Evolutionary conservation across 2,888 invertebrate species (phyloP), one percentile per base, ranked within the genome.

Genomic region (Strigamia maritima): DNA sequence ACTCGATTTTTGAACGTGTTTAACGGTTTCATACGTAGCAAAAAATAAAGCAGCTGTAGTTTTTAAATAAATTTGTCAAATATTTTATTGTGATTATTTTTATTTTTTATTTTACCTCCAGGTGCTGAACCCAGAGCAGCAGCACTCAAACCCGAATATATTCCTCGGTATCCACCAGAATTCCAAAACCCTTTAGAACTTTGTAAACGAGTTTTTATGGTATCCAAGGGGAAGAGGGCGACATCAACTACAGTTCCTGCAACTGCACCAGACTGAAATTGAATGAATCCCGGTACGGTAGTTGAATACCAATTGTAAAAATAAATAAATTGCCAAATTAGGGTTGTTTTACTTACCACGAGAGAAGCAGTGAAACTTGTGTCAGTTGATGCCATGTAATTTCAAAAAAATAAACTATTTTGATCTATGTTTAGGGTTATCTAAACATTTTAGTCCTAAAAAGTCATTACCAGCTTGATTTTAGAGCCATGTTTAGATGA

Each of bases 141-240:
- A 0, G 94, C 92, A 0, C 90, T 90, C 78, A 96, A 86, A 0
- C 95, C 95, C 83, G 91, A 90, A 84, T 95, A 95, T 80, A 95
- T 89, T 16, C 91, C 90, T 16, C 87, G 89, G 85, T 98, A 95
- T 7, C 97, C 97, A 0, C 97, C 97, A 28, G 96, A 90, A 82
- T 91, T 91, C 83, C 89, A 88, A 86, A 98, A 97, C 7, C 98
- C 98, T 83, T 91, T 88, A 81, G 91, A 89, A 83, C 95, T 93
- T 86, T 99, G 98, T 22, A 98, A 87, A 22, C 98, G 89, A 0
- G 98, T 99, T 88, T 98, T 99, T 7, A 99, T 86, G 0, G 98
- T 98, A 85, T 99, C 98, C 81, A 99, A 87, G 0, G 98, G 98
- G 86, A 93, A 98, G 14, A 99, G 87, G 0, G 91, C 88, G 19